Evolutionary conservation across 2,888 invertebrate genomes (phyloP).

Genomic region (Drosophila nr. perissopoda): DNA sequence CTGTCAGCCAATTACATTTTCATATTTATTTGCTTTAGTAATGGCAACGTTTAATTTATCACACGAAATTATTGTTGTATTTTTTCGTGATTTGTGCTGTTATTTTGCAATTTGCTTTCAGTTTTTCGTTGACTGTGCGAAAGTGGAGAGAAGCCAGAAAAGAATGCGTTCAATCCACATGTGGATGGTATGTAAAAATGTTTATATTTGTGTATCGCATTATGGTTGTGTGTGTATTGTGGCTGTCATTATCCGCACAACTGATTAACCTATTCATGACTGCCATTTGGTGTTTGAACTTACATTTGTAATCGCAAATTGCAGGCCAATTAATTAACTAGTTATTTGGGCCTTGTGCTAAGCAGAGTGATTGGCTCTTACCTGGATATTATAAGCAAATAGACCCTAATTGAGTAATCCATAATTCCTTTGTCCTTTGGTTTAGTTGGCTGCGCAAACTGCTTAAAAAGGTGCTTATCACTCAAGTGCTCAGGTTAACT

Average conservation of each 20-base stretch:
- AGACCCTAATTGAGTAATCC: background rate
- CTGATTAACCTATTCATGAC: background rate
- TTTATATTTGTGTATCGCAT: background rate
- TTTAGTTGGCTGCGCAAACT: background rate
- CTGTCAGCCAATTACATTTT: background rate
- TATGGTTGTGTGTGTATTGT: background rate
- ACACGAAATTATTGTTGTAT: background rate
- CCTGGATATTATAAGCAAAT: background rate
- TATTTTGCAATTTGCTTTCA: background rate
- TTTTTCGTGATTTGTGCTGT: background rate
- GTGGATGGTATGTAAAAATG: background rate
- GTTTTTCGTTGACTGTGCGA: background rate
- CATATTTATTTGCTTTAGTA: background rate
- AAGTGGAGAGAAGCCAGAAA: background rate
- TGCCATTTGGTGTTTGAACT: background rate
- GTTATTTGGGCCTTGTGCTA: background rate
- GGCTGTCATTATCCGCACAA: background rate
- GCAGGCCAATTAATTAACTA: background rate
- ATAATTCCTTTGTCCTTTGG: background rate
- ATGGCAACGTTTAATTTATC: constrained; percentile 16
- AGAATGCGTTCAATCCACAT: background rate
- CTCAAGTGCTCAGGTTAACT: background rate
- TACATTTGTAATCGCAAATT: background rate
- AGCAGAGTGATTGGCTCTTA: background rate
- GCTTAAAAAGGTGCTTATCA: background rate